Conservation (phyloP, 2,888 invertebrate species). For the Pogonocherus hispidulus region DNA sequence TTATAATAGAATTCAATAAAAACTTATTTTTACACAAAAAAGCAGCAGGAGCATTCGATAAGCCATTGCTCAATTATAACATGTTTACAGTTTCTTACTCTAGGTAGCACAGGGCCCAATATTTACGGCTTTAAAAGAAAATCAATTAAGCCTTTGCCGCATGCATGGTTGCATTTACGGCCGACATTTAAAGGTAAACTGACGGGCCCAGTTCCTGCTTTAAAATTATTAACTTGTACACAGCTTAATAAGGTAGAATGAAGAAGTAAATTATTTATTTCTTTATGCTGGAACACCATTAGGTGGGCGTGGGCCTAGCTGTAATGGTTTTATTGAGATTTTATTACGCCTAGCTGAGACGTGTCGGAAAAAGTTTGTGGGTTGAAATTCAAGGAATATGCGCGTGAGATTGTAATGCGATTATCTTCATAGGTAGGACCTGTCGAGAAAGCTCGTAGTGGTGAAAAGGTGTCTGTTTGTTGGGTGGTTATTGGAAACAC, state of each 20-base stretch:
- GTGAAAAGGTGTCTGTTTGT: no score
- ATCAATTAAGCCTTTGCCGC: background rate
- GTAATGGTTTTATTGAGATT: constrained; percentile 3
- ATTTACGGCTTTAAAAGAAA: background rate
- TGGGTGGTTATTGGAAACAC: no score
- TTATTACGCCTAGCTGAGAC: background rate
- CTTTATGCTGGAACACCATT: background rate
- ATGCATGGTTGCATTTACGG: constrained; percentile 1
- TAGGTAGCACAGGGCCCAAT: background rate
- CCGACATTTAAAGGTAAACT: constrained; percentile 7
- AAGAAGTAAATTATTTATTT: background rate
- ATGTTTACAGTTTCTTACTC: background rate
- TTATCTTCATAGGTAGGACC: no score
- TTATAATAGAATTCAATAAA: no score
- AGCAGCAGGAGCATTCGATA: no score
- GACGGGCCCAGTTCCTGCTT: background rate
- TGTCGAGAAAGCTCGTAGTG: no score
- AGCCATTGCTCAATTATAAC: background rate
- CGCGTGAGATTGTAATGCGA: no score
- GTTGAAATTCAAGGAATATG: no score
- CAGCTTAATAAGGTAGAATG: background rate
- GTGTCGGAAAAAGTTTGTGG: no score
- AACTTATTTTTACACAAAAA: no score
- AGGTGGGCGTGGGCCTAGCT: background rate
- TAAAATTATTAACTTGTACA: constrained; percentile 11